These are phyloP conservation scores for Eristalinus aeneus DNA, from an alignment of 2,888 invertebrate genomes.

Conservation along the genomic window DNA sequence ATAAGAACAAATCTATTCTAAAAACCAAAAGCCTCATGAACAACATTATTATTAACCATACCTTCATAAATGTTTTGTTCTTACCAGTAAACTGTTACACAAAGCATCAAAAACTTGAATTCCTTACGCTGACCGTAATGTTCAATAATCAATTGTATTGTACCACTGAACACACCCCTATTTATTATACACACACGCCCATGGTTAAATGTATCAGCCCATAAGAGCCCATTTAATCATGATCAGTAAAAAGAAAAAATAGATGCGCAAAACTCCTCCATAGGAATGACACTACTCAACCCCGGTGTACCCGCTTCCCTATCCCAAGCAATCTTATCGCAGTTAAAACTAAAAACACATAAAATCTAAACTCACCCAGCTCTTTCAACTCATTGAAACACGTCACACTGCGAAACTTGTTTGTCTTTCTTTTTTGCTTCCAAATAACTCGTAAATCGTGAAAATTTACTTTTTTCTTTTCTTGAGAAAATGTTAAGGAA, in stretches of 20 bases:
- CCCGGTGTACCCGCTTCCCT: background rate
- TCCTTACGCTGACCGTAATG: too few species aligned
- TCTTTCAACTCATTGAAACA: background rate
- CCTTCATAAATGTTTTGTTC: too few species aligned
- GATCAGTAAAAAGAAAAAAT: background rate
- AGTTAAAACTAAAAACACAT: background rate
- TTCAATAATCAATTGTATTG: too few species aligned
- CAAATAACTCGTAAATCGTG: background rate
- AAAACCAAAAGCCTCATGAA: too few species aligned
- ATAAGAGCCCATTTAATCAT: background rate
- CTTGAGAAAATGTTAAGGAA: background rate
- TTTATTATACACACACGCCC: background rate
- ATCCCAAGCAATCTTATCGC: background rate
- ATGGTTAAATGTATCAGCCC: background rate
- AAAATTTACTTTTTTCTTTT: background rate
- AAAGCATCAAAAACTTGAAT: too few species aligned
- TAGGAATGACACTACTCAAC: background rate
- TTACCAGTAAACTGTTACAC: too few species aligned
- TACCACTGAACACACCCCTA: conserved; percentile 1
- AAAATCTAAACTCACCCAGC: background rate
- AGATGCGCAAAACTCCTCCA: background rate
- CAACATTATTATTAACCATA: too few species aligned
- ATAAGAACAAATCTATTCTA: too few species aligned
- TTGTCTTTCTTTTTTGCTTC: background rate
- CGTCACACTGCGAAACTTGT: background rate